Conservation (phyloP, 2,888 invertebrate species). For the Acutogordius australiensis region DNA sequence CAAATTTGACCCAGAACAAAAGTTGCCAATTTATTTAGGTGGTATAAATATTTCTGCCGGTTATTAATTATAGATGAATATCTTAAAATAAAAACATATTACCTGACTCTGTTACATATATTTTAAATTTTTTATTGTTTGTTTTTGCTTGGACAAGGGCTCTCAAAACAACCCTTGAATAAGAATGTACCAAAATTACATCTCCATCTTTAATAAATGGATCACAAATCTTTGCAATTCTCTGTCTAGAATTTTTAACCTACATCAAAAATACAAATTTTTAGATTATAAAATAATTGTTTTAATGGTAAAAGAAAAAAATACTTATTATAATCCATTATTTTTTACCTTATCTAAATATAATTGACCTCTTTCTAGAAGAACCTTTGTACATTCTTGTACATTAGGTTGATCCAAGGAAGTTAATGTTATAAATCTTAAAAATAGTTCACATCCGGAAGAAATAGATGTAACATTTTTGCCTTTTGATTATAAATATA, state of each 20-base stretch:
- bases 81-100: too few species aligned
- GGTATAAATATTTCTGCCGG: too few species aligned
- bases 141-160: slow-evolving; percentile 44
- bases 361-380: slow-evolving; percentile 17
- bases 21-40: too few species aligned
- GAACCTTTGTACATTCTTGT: slow-evolving; percentile 14
- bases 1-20: too few species aligned
- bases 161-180: slow-evolving; percentile 61
- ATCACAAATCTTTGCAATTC: not conserved
- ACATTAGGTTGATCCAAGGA: slow-evolving; percentile 43
- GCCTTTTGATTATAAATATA: too few species aligned
- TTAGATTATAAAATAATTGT: too few species aligned
- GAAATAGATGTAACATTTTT: slow-evolving; percentile 45
- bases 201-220: slow-evolving; percentile 13
- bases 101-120: slow-evolving; percentile 59
- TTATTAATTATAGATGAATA: too few species aligned
- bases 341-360: slow-evolving; percentile 20
- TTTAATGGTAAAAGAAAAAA: too few species aligned
- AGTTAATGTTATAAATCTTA: slow-evolving; percentile 63
- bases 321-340: too few species aligned
- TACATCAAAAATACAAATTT: too few species aligned
- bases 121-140: slow-evolving; percentile 46
- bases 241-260: slow-evolving; percentile 14
- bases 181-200: slow-evolving; percentile 44
- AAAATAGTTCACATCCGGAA: slow-evolving; percentile 65